Evolutionary conservation across 2,888 invertebrate species (phyloP), one percentile per base, ranked within the genome.

Genomic region (Plutella xylostella): DNA sequence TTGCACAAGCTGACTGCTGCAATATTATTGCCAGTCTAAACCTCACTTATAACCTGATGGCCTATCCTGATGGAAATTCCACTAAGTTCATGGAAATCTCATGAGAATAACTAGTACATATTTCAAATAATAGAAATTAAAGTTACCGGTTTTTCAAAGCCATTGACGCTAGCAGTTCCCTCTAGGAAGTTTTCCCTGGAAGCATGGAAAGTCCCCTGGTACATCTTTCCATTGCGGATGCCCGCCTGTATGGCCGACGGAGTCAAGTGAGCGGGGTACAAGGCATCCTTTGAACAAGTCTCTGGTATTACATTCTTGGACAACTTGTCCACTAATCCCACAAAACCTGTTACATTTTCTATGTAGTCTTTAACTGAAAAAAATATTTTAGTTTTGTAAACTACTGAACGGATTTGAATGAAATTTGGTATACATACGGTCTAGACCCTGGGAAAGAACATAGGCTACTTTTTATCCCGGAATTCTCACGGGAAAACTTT

Each of bases 161-260:
- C 88, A 60, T 92, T 93, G 1, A 95, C 90, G 66, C 88, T 90
- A 7, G 95, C 94, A 49, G 87, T 89, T 9, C 96, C 98, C 74
- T 99, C 98, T 12, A 97, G 82, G 65, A 93, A 98, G 72, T 98
- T 99, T 61, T 97, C 97, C 43, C 94, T 86, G 0, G 96, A 96
- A 0, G 96, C 93, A 61, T 89, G 85, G 63, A 93, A 94, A 1
- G 90, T 88, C 0, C 97, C 97, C 65, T 93, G 96, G 33, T 90
- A 66, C 4, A 93, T 76, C 53, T 86, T 88, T 1, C 93, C 94
- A 49, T 85, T 86, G 59, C 92, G 91, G 35, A 98, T 88, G 0
- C 96, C 96, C 0, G 15, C 28, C 28, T 28, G 28, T 19, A 37
- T 37, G 22, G 98, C 85, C 0, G 86, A 77, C 1, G 92, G 88